These are phyloP conservation scores for Elymnias hypermnestra DNA, from an alignment of 1,140 invertebrate species.

Conservation along the genomic window DNA sequence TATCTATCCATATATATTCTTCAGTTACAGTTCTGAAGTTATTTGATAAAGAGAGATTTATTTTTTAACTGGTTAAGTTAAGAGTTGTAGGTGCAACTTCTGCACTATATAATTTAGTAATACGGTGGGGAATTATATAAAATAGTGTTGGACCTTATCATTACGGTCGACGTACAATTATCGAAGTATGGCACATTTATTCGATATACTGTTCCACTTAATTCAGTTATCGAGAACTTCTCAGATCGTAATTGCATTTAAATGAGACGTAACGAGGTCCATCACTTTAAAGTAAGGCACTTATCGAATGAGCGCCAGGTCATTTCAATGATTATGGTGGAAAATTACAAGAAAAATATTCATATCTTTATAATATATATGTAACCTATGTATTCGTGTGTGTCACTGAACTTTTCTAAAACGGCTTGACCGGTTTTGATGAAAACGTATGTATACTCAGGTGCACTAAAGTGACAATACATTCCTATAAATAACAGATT, in stretches of 20 bases:
- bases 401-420: no score
- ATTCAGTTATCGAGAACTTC: conserved; percentile 44
- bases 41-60: no score
- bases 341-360: conserved; percentile 17
- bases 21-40: no score
- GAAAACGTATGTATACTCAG: no score
- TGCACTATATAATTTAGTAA: conserved; percentile 57
- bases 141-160: conserved; percentile 57
- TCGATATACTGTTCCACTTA: conserved; percentile 41
- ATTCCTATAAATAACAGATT: no score
- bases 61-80: conserved; percentile 37
- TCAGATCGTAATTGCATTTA: conserved; percentile 53
- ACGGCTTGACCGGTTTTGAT: no score
- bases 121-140: conserved; percentile 57
- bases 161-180: conserved; percentile 56
- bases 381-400: no score
- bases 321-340: conserved; percentile 23
- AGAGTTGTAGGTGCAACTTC: conserved; percentile 15
- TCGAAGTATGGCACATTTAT: conserved; percentile 42
- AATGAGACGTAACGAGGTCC: conserved; percentile 50
- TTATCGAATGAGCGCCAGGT: conserved; percentile 42
- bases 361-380: neutral
- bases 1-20: no score
- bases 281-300: conserved; percentile 26
- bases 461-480: no score